Evolutionary conservation across 2,113 vertebrate species (phyloP).

Genomic region (Pogona vitticeps): DNA sequence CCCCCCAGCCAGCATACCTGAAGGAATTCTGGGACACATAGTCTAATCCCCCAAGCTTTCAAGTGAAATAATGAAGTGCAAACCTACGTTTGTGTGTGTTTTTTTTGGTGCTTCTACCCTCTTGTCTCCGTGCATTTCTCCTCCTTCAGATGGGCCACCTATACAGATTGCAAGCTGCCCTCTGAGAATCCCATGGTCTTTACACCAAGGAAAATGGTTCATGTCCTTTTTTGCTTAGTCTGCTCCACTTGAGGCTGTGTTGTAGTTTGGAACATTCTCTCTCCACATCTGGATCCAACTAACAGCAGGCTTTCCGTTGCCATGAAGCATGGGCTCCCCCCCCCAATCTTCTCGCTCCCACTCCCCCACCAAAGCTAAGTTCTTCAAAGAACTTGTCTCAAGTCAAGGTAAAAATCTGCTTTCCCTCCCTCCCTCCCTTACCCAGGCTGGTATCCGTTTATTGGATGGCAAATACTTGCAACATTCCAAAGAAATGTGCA

Average conservation of each 20-base stretch:
- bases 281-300: conserved; percentile 77
- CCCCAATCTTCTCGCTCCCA: conserved; percentile 26
- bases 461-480: neutral
- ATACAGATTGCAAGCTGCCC: neutral
- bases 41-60: too few relatives aligned
- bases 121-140: too few relatives aligned
- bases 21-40: too few relatives aligned
- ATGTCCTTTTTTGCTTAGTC: too few relatives aligned
- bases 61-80: too few relatives aligned
- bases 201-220: neutral
- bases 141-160: neutral
- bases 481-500: neutral
- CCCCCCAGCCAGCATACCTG: too few relatives aligned
- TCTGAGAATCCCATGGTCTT: neutral
- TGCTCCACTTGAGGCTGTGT: neutral
- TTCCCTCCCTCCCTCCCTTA: neutral
- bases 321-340: conserved; percentile 31
- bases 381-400: conserved; percentile 24
- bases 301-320: conserved; percentile 61
- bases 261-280: neutral
- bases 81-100: too few relatives aligned
- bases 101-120: too few relatives aligned
- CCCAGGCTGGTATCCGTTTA: neutral
- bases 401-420: neutral
- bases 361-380: neutral